These are phyloP conservation scores for Pleuronectes platessa DNA, from an alignment of 2,113 vertebrate genomes.

Conservation along the genomic window DNA sequence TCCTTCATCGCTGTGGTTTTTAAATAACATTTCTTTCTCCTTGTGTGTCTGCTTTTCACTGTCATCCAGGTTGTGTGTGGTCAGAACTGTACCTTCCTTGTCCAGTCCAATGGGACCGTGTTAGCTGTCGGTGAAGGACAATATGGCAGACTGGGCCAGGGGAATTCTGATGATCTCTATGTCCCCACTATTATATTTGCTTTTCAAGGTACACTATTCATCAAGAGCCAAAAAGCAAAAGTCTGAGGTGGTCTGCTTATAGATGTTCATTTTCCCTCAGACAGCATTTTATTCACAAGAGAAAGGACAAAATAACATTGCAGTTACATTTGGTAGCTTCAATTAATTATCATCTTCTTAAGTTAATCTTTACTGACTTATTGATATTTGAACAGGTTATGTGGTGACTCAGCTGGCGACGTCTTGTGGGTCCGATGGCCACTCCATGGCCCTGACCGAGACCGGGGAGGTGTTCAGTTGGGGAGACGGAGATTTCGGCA, in stretches of 20 bases:
- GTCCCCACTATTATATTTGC: constrained; percentile 83
- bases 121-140: constrained; percentile 86
- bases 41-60: constrained; percentile 15
- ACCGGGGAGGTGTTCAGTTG: constrained; percentile 88
- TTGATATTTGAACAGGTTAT: constrained; percentile 73
- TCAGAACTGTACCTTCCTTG: constrained; percentile 86
- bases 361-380: not conserved
- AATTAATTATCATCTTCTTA: not conserved
- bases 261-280: not conserved
- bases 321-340: no score
- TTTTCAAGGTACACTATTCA: constrained; percentile 79
- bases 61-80: constrained; percentile 83
- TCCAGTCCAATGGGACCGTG: constrained; percentile 84
- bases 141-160: constrained; percentile 85
- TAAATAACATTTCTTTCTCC: constrained; percentile 11
- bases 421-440: constrained; percentile 85
- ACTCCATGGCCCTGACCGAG: constrained; percentile 86
- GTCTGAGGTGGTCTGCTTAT: not conserved
- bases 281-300: not conserved
- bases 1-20: not conserved
- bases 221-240: not conserved
- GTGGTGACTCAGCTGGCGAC: constrained; percentile 86
- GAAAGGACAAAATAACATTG: not conserved
- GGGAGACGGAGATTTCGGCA: constrained; percentile 88
- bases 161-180: constrained; percentile 86